phyloP scores from a whole-genome alignment of 2,113 vertebrate species.

The Cebidichthys violaceus region DNA sequence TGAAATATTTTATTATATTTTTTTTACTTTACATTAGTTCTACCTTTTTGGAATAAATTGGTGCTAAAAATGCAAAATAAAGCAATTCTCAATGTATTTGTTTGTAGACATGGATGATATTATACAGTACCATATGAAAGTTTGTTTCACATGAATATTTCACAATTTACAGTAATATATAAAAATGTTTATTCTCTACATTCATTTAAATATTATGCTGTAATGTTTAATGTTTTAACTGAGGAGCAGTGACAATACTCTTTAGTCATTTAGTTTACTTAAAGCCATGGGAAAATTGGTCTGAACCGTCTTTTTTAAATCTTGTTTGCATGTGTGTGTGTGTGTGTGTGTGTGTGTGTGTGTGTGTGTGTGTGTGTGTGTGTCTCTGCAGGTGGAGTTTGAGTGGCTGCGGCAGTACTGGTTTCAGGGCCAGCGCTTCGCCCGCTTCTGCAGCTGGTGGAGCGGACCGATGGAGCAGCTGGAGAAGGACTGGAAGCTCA shows the following conservation, averaged over 20 bases:
- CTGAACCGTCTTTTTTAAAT: background rate
- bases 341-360: conserved; percentile 13
- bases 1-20: background rate
- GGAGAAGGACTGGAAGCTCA: conserved; percentile 92
- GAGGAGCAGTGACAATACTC: background rate
- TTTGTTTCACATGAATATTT: background rate
- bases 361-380: conserved; percentile 1
- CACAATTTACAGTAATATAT: background rate
- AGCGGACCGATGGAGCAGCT: conserved; percentile 89
- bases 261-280: too few species aligned
- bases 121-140: background rate
- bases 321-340: background rate
- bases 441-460: conserved; percentile 95
- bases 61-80: background rate
- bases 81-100: background rate
- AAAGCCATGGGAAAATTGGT: background rate
- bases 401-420: conserved; percentile 98
- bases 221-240: background rate
- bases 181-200: background rate
- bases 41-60: background rate
- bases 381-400: conserved; percentile 90
- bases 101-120: background rate
- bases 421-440: conserved; percentile 95
- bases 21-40: background rate
- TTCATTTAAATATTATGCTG: background rate